Percentiles rank a stretch among this genome's conserved stretches.
Conservation (phyloP, 1,140 invertebrate genomes). For the Eupristina koningsbergeri region DNA sequence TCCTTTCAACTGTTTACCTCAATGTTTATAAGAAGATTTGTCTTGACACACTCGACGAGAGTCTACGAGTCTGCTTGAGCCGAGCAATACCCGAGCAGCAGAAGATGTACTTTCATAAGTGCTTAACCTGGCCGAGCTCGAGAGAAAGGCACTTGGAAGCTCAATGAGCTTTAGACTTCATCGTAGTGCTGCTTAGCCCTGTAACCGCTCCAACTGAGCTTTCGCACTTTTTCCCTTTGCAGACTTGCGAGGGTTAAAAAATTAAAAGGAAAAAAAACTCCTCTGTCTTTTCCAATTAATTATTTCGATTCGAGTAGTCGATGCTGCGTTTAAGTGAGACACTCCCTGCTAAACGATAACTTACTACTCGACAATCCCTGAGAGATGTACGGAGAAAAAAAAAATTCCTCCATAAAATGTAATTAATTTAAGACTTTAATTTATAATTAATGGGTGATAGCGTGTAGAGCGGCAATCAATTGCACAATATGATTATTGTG, state of each 20-base stretch:
- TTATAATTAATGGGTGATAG: too few relatives aligned
- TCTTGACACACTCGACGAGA: conserved; percentile 4
- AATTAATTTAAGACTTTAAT: too few relatives aligned
- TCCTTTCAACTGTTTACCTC: conserved; percentile 1
- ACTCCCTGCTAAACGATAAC: too few relatives aligned
- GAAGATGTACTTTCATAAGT: conserved; percentile 7
- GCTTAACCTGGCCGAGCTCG: neutral
- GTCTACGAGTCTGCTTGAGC: conserved; percentile 21
- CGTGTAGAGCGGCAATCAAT: too few relatives aligned
- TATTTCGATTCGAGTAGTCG: too few relatives aligned
- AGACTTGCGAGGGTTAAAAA: neutral
- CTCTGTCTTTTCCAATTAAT: too few relatives aligned
- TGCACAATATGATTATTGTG: too few relatives aligned
- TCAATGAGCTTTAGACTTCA: neutral
- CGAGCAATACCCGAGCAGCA: neutral
- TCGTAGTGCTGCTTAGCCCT: neutral
- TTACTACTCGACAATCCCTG: too few relatives aligned
- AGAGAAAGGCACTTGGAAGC: neutral
- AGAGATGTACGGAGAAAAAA: too few relatives aligned
- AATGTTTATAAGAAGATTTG: conserved; percentile 47
- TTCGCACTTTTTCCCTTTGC: conserved; percentile 33
- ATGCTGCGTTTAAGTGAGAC: too few relatives aligned
- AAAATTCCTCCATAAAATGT: too few relatives aligned
- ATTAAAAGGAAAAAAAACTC: neutral
- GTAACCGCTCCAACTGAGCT: neutral